Base-by-base conservation (phyloP, 2,888 invertebrate species). In the Brachypalpus laphriformis region DNA sequence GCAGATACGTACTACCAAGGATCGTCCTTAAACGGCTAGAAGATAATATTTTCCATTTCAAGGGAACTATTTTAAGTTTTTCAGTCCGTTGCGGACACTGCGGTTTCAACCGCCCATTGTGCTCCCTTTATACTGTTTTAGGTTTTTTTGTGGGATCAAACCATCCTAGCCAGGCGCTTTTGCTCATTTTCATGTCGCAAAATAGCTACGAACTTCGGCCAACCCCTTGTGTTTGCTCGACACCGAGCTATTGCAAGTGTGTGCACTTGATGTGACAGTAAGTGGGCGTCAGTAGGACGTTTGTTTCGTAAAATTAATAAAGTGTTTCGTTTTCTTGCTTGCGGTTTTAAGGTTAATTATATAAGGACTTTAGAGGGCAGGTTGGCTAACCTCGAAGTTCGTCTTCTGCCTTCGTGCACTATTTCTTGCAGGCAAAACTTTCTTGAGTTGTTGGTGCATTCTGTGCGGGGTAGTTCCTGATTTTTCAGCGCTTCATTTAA, bases 261-360 rank as follows among this genome's bases (percentile, higher is more conserved):
- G 47, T 80, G 83, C 80, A 80, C 59, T 81, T 85, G 85, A 85
- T 85, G 75, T 85, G 81, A 85, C 81, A 85, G 51, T 71, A 71
- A 81, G 81, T 71, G 85, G 85, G 85, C 85, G 85, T 85, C 70
- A 65, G 71, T 80, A 42, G 59, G 72, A 68, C 71, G 61, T 80
- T 85, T 85, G 85, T 66, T 76, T 81, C 71, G 31, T 34, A 75
- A 85, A 85, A 85, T 85, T 85, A 85, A 85, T 81, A 81, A 80
- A 85, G 65, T 81, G 81, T 85, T 85, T 81, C 81, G 59, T 54
- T 85, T 85, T 85, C 81, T 85, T 85, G 81, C 81, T 81, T 47
- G 28, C 18, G 81, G 70, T 75, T 81, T 81, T 75, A 81, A 66
- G 81, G 85, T 81, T 85, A 81, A 85, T 85, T 85, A 85, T 85